These are phyloP conservation scores for Pogonus chalceus DNA, from an alignment of 1,140 invertebrate genomes.

Conservation along the genomic window DNA sequence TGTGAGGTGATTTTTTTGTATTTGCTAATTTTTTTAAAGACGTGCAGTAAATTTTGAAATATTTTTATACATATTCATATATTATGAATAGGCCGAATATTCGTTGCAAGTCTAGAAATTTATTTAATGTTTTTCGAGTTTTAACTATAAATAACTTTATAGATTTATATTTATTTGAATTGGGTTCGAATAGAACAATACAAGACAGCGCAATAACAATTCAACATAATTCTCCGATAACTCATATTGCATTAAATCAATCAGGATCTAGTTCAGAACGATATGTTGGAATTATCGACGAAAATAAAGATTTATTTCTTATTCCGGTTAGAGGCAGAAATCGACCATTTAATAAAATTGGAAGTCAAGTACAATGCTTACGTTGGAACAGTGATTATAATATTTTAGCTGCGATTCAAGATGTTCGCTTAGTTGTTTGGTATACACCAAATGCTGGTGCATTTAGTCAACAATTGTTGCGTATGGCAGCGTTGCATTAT, in stretches of 20 bases:
- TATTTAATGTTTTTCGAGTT: conserved; percentile 9
- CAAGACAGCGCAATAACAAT: conserved; percentile 52
- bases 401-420: conserved; percentile 74
- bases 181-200: conserved; percentile 56
- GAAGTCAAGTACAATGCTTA: conserved; percentile 67
- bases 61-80: too few species aligned
- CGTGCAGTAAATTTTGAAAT: too few species aligned
- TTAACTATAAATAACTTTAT: conserved; percentile 25
- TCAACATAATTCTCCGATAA: conserved; percentile 54
- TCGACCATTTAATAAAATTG: conserved; percentile 31
- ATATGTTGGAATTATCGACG: conserved; percentile 68
- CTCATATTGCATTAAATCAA: conserved; percentile 68
- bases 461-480: conserved; percentile 60
- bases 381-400: conserved; percentile 76
- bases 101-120: too few species aligned
- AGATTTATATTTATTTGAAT: conserved; percentile 81
- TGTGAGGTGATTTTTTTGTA: too few species aligned
- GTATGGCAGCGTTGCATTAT: conserved; percentile 37
- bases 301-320: conserved; percentile 70
- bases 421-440: conserved; percentile 75
- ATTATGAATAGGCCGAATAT: too few species aligned
- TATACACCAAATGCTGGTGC: conserved; percentile 68
- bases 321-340: conserved; percentile 55
- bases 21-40: too few species aligned
- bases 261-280: conserved; percentile 47